Percentiles rank a stretch among this genome's conserved stretches.
Conservation (phyloP, 2,888 invertebrate species). For the Galerucella calmariensis region DNA sequence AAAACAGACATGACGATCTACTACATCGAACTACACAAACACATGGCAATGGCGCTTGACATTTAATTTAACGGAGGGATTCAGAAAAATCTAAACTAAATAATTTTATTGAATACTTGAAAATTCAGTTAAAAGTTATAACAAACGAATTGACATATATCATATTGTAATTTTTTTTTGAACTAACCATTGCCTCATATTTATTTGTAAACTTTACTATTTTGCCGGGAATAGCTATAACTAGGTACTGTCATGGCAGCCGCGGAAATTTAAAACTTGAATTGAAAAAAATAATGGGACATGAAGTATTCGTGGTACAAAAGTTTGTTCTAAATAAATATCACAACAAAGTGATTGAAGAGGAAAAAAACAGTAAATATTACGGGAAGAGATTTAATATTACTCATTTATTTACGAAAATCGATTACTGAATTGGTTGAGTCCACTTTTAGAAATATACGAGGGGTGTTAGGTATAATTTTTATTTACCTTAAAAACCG, state of each 20-base stretch:
- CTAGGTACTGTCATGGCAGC: conserved; percentile 59
- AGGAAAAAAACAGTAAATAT: not conserved
- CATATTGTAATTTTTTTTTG: conserved; percentile 29
- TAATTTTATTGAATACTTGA: conserved; percentile 15
- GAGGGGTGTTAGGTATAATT: conserved; percentile 49
- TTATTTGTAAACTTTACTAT: conserved; percentile 32
- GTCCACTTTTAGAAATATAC: conserved; percentile 46
- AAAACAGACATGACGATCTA: conserved; percentile 46
- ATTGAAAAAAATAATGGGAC: not conserved
- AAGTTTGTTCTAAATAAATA: not conserved
- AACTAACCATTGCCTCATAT: conserved; percentile 36
- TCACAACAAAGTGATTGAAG: not conserved
- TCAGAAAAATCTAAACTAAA: conserved; percentile 28
- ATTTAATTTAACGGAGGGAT: conserved; percentile 57
- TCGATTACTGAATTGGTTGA: conserved; percentile 42
- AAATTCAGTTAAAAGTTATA: conserved; percentile 50
- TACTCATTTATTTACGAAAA: conserved; percentile 17
- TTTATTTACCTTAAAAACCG: conserved; percentile 34
- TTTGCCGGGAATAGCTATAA: conserved; percentile 57
- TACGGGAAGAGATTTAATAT: not conserved
- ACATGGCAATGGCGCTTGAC: conserved; percentile 57
- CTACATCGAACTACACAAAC: conserved; percentile 50
- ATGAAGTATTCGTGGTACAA: not conserved
- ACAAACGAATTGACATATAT: conserved; percentile 47
- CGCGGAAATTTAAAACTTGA: conserved; percentile 54